Percentiles rank a stretch among this genome's conserved stretches.
phyloP scores from a whole-genome alignment of 2,113 vertebrate species.

The Gorsachius goisagi region DNA sequence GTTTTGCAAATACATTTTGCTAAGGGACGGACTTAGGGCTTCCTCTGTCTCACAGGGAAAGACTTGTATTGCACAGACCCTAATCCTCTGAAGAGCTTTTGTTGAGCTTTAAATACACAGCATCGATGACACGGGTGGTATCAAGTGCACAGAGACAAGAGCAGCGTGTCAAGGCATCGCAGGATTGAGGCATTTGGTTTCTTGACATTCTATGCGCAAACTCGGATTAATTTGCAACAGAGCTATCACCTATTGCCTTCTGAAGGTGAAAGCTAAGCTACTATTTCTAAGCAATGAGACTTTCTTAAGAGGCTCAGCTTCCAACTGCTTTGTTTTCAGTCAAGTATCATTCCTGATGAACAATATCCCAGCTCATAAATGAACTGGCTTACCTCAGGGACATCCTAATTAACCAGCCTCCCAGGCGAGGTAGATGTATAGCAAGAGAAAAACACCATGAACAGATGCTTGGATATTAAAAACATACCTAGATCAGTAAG shows the following conservation, averaged over 20 bases:
- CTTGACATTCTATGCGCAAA: neutral
- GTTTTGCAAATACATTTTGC: neutral
- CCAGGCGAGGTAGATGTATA: neutral
- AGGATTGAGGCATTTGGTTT: neutral
- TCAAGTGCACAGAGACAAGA: neutral
- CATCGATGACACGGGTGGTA: rapidly evolving
- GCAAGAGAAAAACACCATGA: neutral
- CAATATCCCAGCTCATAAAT: neutral
- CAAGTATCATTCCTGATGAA: neutral
- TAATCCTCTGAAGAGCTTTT: neutral
- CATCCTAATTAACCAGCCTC: neutral
- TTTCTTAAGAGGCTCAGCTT: neutral
- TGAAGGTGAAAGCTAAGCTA: neutral
- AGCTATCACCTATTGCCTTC: neutral
- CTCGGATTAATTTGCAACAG: neutral
- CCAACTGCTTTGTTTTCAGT: neutral
- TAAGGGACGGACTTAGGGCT: neutral
- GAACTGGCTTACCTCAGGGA: neutral
- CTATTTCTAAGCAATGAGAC: neutral
- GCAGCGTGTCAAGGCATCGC: neutral
- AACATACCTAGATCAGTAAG: neutral
- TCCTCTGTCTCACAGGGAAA: neutral
- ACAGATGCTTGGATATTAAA: neutral
- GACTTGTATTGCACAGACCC: rapidly evolving
- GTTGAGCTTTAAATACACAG: neutral